Evolutionary conservation across 2,888 invertebrate species (phyloP).

Genomic region (Calameuta pallipes): DNA sequence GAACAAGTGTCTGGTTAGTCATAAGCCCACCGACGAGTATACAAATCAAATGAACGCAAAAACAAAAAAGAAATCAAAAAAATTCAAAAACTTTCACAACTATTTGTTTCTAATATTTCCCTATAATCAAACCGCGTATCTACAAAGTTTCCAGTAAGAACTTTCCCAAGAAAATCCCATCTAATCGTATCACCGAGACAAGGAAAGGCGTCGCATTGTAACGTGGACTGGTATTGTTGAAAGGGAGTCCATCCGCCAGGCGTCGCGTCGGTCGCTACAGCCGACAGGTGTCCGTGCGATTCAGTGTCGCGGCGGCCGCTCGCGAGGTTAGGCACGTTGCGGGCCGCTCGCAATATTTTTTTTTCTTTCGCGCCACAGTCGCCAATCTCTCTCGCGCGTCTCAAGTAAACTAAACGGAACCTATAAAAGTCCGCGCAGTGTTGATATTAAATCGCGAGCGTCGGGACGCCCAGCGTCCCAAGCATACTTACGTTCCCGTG

Average conservation of each 20-base stretch:
- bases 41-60: neutral
- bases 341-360: conserved; percentile 15
- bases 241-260: conserved; percentile 39
- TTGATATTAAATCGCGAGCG: neutral
- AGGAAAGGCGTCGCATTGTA: neutral
- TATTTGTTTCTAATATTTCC: neutral
- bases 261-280: conserved; percentile 53
- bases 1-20: neutral
- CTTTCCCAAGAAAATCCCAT: neutral
- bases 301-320: conserved; percentile 66
- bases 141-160: neutral
- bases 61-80: too few species aligned
- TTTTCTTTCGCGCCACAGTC: neutral
- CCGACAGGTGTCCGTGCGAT: conserved; percentile 63
- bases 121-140: neutral
- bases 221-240: neutral
- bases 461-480: neutral
- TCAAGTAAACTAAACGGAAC: neutral
- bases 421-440: neutral
- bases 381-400: neutral
- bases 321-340: conserved; percentile 56
- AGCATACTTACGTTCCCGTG: neutral
- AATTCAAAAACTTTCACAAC: too few species aligned
- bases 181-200: neutral
- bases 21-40: neutral